phyloP scores from a whole-genome alignment of 1,140 invertebrate species.

The Leptopilina boulardi region DNA sequence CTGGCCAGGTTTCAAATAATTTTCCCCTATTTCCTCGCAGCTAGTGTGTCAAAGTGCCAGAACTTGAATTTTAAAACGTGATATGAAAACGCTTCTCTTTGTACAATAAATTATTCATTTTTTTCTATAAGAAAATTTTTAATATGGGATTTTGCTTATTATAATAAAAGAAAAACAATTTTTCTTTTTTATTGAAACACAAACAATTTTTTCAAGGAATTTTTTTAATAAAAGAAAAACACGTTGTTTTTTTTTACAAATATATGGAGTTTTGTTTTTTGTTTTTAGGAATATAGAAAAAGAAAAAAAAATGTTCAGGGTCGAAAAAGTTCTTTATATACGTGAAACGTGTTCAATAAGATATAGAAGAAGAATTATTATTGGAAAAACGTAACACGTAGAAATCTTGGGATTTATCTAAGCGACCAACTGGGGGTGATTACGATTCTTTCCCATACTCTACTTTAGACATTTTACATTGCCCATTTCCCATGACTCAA shows the following conservation, averaged over 20 bases:
- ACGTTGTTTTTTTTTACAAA: no score
- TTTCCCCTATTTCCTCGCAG: conserved; percentile 49
- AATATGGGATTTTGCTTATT: no score
- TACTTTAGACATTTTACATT: conserved; percentile 3
- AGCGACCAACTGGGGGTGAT: conserved; percentile 12
- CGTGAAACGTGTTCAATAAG: conserved; percentile 12
- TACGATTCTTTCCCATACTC: background rate
- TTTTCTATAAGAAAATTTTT: no score
- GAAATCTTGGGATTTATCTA: conserved; percentile 18
- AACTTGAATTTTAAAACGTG: background rate
- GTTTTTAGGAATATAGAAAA: background rate
- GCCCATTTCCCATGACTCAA: background rate
- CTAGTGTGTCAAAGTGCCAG: conserved; percentile 7
- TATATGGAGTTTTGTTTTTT: no score
- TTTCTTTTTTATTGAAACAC: no score
- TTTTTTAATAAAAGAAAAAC: no score
- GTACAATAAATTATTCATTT: no score
- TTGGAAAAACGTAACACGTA: conserved; percentile 17
- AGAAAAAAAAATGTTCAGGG: background rate
- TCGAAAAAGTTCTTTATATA: background rate
- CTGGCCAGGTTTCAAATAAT: conserved; percentile 57
- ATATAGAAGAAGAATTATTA: conserved; percentile 4
- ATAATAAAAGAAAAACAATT: no score
- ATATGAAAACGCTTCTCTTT: no score
- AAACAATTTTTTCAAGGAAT: no score